Conservation (phyloP, 2,797 vertebrate species). For the Numenius phaeopus region DNA sequence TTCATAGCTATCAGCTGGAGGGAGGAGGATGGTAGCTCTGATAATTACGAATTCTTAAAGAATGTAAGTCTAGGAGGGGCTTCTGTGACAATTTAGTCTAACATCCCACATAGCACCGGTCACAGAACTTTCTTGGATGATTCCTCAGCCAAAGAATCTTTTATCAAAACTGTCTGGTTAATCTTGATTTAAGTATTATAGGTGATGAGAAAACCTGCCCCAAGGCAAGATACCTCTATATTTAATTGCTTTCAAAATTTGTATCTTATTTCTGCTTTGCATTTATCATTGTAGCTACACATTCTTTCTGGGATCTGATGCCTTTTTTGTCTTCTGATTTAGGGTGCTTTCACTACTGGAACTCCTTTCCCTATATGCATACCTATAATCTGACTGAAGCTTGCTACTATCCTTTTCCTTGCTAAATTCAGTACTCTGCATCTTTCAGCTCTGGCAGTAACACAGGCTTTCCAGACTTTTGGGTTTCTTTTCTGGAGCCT, state of each 20-base stretch:
- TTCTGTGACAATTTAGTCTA: background rate
- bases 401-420: background rate
- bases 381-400: background rate
- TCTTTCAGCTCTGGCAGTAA: background rate
- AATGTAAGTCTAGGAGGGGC: background rate
- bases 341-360: background rate
- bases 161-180: background rate
- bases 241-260: background rate
- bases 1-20: background rate
- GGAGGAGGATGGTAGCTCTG: background rate
- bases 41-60: background rate
- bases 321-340: background rate
- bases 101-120: background rate
- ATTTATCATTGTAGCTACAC: background rate
- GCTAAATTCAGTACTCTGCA: background rate
- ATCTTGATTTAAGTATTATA: background rate
- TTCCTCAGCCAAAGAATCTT: background rate
- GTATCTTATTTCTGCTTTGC: background rate
- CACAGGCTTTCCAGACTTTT: background rate
- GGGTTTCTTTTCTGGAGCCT: background rate
- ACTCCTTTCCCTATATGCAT: background rate
- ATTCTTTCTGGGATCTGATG: background rate
- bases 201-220: background rate
- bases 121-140: background rate
- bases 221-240: background rate